phyloP scores from a whole-genome alignment of 64 coral and sea anemone species.

The Anthopleura sola region DNA sequence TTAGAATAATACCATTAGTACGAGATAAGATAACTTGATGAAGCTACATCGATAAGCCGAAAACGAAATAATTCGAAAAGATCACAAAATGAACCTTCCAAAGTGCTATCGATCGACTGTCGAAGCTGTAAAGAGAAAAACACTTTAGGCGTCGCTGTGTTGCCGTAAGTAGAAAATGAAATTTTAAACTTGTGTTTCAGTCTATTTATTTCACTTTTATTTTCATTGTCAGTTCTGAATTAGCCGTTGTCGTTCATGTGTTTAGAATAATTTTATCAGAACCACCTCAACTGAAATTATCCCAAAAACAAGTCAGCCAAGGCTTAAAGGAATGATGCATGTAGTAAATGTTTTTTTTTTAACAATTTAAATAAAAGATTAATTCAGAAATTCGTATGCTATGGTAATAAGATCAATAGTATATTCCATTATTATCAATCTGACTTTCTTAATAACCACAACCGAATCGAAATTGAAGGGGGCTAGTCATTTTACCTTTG shows the following conservation, averaged over 20 bases:
- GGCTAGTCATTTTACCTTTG: background rate
- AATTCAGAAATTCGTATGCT: background rate
- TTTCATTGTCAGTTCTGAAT: background rate
- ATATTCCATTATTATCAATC: background rate
- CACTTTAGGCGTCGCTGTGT: background rate
- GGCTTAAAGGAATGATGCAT: too few relatives aligned
- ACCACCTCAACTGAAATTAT: too few relatives aligned
- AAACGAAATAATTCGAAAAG: background rate
- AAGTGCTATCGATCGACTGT: background rate
- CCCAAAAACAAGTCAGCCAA: too few relatives aligned
- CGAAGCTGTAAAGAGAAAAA: background rate
- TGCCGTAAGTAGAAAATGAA: slow-evolving; percentile 10
- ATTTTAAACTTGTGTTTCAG: background rate
- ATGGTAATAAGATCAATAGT: background rate
- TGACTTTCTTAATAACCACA: background rate
- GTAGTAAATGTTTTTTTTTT: background rate
- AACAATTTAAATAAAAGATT: background rate
- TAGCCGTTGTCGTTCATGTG: background rate
- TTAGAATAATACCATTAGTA: slow-evolving; percentile 14
- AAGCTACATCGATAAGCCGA: slow-evolving; percentile 14
- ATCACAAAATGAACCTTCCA: background rate
- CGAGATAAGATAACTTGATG: background rate
- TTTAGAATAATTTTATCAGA: background rate
- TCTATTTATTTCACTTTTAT: slow-evolving; percentile 5
- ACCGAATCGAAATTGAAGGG: background rate